Percentiles rank a stretch among this genome's conserved stretches.
phyloP scores from a whole-genome alignment of 2,888 invertebrate species.

The Melanotus villosus region DNA sequence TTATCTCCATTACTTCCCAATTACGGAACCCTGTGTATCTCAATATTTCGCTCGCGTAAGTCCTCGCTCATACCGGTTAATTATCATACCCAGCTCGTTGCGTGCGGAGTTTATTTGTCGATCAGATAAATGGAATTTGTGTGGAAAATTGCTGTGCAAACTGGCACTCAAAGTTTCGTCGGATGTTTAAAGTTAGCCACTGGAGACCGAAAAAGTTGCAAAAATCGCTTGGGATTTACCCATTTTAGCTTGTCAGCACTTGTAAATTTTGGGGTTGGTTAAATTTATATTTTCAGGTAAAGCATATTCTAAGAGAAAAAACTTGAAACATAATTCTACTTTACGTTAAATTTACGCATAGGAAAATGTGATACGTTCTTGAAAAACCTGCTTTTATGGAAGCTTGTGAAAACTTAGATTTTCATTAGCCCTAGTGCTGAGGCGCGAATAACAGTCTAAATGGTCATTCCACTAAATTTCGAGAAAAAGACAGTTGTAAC shows the following conservation, averaged over 20 bases:
- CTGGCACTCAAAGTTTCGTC: slow-evolving; percentile 8
- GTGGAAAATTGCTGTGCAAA: slow-evolving; percentile 13
- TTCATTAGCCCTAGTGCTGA: too few species aligned
- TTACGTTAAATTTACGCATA: too few species aligned
- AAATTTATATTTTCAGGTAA: slow-evolving; percentile 28
- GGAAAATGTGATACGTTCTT: too few species aligned
- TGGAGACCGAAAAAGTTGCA: slow-evolving; percentile 27
- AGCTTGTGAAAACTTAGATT: too few species aligned
- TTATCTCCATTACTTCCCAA: slow-evolving; percentile 20
- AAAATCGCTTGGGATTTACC: slow-evolving; percentile 34
- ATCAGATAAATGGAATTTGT: slow-evolving; percentile 19
- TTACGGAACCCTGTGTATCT: slow-evolving; percentile 3
- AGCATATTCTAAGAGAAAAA: neutral
- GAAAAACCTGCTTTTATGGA: too few species aligned
- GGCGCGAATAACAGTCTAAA: too few species aligned
- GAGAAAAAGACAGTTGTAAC: too few species aligned
- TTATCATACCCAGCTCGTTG: slow-evolving; percentile 1
- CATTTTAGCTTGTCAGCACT: slow-evolving; percentile 35
- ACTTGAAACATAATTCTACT: too few species aligned
- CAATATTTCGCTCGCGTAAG: slow-evolving; percentile 8
- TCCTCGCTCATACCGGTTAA: slow-evolving; percentile 11
- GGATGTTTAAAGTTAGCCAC: slow-evolving; percentile 33
- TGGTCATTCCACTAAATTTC: too few species aligned
- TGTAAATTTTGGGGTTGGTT: slow-evolving; percentile 29
- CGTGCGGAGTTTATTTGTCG: slow-evolving; percentile 14